Evolutionary conservation across 2,888 invertebrate species (phyloP).

Genomic region (Thymelicus acteon): DNA sequence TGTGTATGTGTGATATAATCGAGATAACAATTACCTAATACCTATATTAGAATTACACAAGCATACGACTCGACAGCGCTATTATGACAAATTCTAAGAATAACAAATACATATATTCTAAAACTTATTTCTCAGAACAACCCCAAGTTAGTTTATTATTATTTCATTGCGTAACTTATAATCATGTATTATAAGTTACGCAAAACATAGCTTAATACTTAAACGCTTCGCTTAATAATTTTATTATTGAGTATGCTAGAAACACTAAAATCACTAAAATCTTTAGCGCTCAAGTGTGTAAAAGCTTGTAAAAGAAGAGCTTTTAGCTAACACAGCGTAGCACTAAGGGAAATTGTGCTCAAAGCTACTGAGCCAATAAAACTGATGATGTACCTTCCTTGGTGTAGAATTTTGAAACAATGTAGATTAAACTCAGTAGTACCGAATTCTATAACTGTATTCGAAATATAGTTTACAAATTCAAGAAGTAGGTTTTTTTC

Average conservation of each 20-base stretch:
- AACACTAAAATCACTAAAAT: conserved; percentile 13
- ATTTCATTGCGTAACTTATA: not conserved
- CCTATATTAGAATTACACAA: too few relatives aligned
- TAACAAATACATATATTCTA: too few relatives aligned
- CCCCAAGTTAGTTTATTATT: not conserved
- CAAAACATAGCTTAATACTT: not conserved
- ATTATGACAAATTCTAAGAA: too few relatives aligned
- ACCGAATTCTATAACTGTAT: too few relatives aligned
- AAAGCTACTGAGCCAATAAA: not conserved
- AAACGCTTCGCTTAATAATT: conserved; percentile 9
- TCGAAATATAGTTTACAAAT: too few relatives aligned
- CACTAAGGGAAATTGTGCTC: conserved; percentile 5
- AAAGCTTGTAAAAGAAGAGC: conserved; percentile 14
- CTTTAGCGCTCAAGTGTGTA: conserved; percentile 1
- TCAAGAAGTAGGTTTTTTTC: too few relatives aligned
- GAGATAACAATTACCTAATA: too few relatives aligned
- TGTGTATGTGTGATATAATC: too few relatives aligned
- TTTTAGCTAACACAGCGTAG: conserved; percentile 6
- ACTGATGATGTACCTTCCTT: not conserved
- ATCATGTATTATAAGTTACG: not conserved
- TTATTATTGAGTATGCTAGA: conserved; percentile 7
- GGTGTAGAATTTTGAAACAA: not conserved
- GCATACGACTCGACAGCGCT: too few relatives aligned
- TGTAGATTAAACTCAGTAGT: not conserved
- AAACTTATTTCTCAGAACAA: not conserved